Conservation (phyloP, 2,797 vertebrate genomes). For the Coranthus polyacanthus region DNA sequence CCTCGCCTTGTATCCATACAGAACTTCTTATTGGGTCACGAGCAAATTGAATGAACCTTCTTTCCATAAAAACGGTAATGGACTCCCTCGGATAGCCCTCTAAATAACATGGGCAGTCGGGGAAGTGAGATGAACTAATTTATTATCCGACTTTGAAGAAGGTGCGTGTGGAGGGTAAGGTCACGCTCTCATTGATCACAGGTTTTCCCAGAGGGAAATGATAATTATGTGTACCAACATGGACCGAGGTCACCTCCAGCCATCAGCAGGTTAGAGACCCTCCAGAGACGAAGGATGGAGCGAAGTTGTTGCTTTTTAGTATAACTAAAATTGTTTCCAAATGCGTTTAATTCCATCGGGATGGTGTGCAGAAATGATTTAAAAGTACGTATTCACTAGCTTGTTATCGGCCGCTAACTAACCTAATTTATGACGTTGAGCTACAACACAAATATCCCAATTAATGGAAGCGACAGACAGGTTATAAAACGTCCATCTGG, state of each 20-base stretch:
- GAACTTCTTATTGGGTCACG: constrained; percentile 70
- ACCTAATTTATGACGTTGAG: constrained; percentile 28
- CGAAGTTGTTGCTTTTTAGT: constrained; percentile 10
- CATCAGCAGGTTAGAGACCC: constrained; percentile 24
- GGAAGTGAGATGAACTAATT: constrained; percentile 74
- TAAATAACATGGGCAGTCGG: constrained; percentile 79
- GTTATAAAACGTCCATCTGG: constrained; percentile 58
- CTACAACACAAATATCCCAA: constrained; percentile 33
- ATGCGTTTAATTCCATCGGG: constrained; percentile 5
- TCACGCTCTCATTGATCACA: constrained; percentile 77
- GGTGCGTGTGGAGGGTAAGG: constrained; percentile 67
- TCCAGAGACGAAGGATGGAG: constrained; percentile 2
- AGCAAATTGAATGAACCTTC: constrained; percentile 82
- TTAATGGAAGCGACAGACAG: constrained; percentile 38
- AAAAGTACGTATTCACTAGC: neutral
- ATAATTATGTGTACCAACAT: constrained; percentile 70
- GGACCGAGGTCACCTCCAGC: constrained; percentile 64
- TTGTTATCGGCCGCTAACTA: constrained; percentile 14
- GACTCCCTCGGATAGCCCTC: constrained; percentile 76
- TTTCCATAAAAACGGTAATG: constrained; percentile 85
- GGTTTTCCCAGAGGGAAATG: constrained; percentile 57
- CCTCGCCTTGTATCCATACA: constrained; percentile 54
- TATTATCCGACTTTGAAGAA: constrained; percentile 74
- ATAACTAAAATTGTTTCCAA: neutral
- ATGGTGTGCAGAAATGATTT: neutral